Conservation (phyloP, 2,888 invertebrate genomes). For the Drosophila multiciliata region DNA sequence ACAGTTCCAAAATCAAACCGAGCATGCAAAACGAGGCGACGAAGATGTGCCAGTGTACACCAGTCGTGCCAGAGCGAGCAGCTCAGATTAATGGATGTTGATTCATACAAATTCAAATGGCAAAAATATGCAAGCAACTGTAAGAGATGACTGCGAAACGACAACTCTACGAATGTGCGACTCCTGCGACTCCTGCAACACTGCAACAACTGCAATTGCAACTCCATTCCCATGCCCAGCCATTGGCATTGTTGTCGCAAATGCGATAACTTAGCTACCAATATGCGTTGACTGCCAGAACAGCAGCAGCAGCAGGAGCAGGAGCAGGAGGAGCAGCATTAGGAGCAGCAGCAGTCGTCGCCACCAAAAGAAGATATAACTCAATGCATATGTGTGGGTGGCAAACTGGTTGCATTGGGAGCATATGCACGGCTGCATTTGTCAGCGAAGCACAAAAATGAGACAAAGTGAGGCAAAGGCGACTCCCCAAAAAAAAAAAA, state of each 20-base stretch:
- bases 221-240: slow-evolving; percentile 14
- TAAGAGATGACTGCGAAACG: slow-evolving; percentile 68
- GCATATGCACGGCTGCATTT: slow-evolving; percentile 81
- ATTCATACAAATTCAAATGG: slow-evolving; percentile 80
- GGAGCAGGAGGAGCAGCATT: slow-evolving; percentile 9
- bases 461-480: slow-evolving; percentile 72
- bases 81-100: slow-evolving; percentile 80
- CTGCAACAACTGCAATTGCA: slow-evolving; percentile 12
- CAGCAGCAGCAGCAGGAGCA: slow-evolving; percentile 13
- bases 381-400: slow-evolving; percentile 67
- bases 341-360: slow-evolving; percentile 25
- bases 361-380: slow-evolving; percentile 67
- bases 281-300: slow-evolving; percentile 78
- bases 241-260: slow-evolving; percentile 77
- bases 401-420: slow-evolving; percentile 35
- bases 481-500: neutral
- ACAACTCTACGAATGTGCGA: slow-evolving; percentile 42
- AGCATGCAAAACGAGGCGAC: slow-evolving; percentile 76
- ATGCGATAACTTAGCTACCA: slow-evolving; percentile 81
- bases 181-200: slow-evolving; percentile 16
- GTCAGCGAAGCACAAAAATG: slow-evolving; percentile 81
- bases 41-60: slow-evolving; percentile 49
- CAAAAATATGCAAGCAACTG: slow-evolving; percentile 81
- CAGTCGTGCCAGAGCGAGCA: slow-evolving; percentile 39
- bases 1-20: slow-evolving; percentile 76